Base-by-base conservation (phyloP, 2,113 vertebrate genomes). In the Eulemur rufifrons region DNA sequence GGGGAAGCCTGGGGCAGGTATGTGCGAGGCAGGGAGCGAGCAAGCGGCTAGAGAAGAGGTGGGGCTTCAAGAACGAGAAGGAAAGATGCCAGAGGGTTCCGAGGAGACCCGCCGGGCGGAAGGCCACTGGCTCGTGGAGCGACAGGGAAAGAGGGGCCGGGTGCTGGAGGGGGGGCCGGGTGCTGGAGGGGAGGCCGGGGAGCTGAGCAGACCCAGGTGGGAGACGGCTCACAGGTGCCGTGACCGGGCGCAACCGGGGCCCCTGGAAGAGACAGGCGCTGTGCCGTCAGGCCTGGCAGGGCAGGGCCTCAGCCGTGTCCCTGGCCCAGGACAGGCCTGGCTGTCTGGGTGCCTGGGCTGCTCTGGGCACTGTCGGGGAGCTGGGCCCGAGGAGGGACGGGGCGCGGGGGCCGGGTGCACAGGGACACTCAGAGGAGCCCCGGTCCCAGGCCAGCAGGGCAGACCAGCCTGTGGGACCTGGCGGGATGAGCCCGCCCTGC, bases 391-490 rank as follows among this genome's bases (percentile, higher is more conserved):
- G 13, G 42, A 73, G 52, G 52, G 23, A 42, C 0, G 0, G 52
- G 80, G 27, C 20, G 7, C 39, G 3, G 74, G 1, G 27, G 23
- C 37, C 11, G 14, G 13, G 14, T 1, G 1, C 21, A 2, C 64
- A 2, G 0, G 32, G 68, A 42, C 15, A 29, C 47, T 84, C 29
- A 25, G 68, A 82, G 66, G 34, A n/a, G 52, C 8, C 0, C 2
- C 0, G 1, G 0, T 21, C 39, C 25, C 8, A 15, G 2, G 8
- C 37, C 45, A 12, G 2, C n/a, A 9, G 11, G 0, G 37, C 10
- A 21, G 34, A 34, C 42, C 50, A 27, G 34, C 21, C 39, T 21
- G 47, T 6, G 37, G 63, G 74, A 21, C 39, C 29, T 4, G n/a
- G 27, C 10, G 66, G 74, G 68, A 59, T 1, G 29, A 84, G 14